Conservation (phyloP, 2,888 invertebrate genomes). For the Stramonita haemastoma region DNA sequence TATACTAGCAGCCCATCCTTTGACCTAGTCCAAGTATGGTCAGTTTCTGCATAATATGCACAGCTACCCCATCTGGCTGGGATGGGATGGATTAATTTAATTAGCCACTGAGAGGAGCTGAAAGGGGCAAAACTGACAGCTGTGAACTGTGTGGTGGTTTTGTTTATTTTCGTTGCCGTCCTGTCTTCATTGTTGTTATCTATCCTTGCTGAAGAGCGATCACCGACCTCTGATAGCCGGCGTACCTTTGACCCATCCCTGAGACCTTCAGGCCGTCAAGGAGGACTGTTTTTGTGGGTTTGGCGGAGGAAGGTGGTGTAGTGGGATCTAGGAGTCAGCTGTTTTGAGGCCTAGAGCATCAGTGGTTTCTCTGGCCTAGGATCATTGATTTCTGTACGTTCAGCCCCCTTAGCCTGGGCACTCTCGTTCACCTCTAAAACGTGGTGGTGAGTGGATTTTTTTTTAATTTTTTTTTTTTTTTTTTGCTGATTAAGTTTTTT, state of each 20-base stretch:
- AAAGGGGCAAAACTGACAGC: too few relatives aligned
- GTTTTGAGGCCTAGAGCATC: conserved; percentile 80
- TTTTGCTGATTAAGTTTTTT: too few relatives aligned
- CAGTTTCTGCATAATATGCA: too few relatives aligned
- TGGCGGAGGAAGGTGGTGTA: conserved; percentile 94
- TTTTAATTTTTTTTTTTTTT: too few relatives aligned
- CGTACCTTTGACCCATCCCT: conserved; percentile 89
- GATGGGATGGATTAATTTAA: too few relatives aligned
- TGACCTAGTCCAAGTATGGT: too few relatives aligned
- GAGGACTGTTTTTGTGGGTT: conserved; percentile 95
- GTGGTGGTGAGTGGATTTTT: too few relatives aligned
- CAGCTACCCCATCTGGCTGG: too few relatives aligned
- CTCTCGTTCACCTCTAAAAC: conserved; percentile 84
- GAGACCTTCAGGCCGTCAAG: conserved; percentile 87
- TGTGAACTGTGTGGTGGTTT: too few relatives aligned
- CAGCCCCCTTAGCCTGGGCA: conserved; percentile 86
- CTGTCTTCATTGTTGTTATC: conserved; percentile 90
- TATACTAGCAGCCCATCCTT: too few relatives aligned
- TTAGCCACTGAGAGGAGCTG: too few relatives aligned
- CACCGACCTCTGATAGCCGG: conserved; percentile 85
- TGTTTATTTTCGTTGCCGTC: conserved; percentile 88
- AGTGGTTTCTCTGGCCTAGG: conserved; percentile 91
- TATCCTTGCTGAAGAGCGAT: conserved; percentile 88
- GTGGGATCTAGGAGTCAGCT: conserved; percentile 86
- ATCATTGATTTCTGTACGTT: conserved; percentile 89